Evolutionary conservation across 2,113 vertebrate genomes (phyloP), one percentile per base, ranked within the genome.

Genomic region (Glaucomys volans): DNA sequence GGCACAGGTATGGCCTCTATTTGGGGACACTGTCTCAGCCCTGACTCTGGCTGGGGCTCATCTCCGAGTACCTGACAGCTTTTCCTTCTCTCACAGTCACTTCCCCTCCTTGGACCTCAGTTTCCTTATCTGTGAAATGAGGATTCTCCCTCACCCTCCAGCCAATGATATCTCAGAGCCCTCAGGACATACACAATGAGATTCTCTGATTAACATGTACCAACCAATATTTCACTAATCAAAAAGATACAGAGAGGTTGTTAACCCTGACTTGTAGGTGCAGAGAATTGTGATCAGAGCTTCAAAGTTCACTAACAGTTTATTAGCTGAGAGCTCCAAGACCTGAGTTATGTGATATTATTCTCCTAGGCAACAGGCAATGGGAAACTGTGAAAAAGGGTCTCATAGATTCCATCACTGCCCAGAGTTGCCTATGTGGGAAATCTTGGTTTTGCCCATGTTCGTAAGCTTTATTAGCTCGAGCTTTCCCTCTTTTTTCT

Each of bases 231-330:
- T 89, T 74, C 18, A 80, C n/a, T 67, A 80, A 59, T 35, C 82
- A 79, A 95, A 96, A 90, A 75, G 32, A 82, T 17, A 79, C 71
- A 62, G 90, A 74, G 57, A 37, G 18, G 22, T n/a, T 67, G 10
- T 80, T 87, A 81, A 76, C 32, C 1, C n/a, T 54, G 37, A 18
- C 5, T 8, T 62, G 4, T 6, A 62, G 59, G 18, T 32, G n/a
- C 35, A 37, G 30, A 40, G 32, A 87, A 87, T 57, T 40, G 13
- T 66, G 80, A 50, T 40, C 71, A 44, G 35, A 81, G 28, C 40
- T 22, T 94, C 92, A 94, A 91, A 97, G 93, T 76, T 81, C 91
- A 95, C 28, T 40, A 28, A 11, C 13, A 71, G 83, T 82, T 97
- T 47, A 89, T 93, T 95, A 95, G 96, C 79, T 69, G 87, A 57